Evolutionary conservation across 23 tunicate genomes (phyloP), one percentile per base, ranked within the genome.

Genomic region (Botrylloides violaceus): DNA sequence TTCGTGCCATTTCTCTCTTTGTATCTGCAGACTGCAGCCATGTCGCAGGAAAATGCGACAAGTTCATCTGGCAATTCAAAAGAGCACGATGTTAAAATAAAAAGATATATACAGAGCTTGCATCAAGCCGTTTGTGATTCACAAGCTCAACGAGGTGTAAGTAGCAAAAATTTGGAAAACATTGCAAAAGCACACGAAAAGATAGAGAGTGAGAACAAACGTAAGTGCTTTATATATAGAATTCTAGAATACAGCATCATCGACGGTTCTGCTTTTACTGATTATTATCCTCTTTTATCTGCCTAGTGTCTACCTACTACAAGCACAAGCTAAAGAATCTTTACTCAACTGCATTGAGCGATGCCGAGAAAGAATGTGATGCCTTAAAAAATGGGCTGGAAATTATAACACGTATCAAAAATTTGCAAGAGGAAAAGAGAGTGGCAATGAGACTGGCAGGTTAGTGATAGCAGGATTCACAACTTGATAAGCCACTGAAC

Each of bases 181-280:
- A 87, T 87, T 76, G 65, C 71, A 76, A 87, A 87, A 71, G 62
- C 82, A 4, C 95, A 87, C 49, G 95, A 87, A 61, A 87, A 87
- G 70, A 81, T 87, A 33, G 71, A 72, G 55, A 64, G 50, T 4
- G 95, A 87, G 33, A 47, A 35, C 38, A 87, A 80, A 61, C 7
- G 74, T 68, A 23, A 2, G 56, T 30, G 15, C 15, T 60, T 0
- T 15, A 12, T 60, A 12, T 20, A 18, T 60, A 60, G 19, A 0
- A 12, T 0, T 60, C 65, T 23, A n/a, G 30, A 23, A 60, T 31
- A 15, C 7, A 33, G 39, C 18, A 65, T 43, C 53, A 43, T 43
- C 53, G 15, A 7, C 15, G 53, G 53, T 7, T n/a, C n/a, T n/a
- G n/a, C n/a, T n/a, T 0, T 12, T 31, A 33, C 29, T 65, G 71